Conservation (phyloP, 2,888 invertebrate species). For the Cosmia pyralina region DNA sequence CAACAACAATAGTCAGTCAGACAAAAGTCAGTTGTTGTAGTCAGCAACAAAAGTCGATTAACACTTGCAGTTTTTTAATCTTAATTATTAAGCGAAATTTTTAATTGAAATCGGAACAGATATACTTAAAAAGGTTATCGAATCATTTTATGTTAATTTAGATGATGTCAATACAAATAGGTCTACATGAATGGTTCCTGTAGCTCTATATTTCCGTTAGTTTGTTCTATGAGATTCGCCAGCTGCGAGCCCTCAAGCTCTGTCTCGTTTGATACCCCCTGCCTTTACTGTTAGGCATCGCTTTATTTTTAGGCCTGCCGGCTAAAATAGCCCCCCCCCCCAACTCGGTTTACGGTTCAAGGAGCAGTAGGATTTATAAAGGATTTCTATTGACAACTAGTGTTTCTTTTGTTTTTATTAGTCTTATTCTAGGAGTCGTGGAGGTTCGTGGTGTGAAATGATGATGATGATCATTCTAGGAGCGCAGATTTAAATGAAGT, state of each 20-base stretch:
- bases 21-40: too few relatives aligned
- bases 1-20: too few relatives aligned
- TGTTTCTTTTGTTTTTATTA: background rate
- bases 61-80: too few relatives aligned
- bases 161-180: too few relatives aligned
- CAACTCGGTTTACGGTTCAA: constrained; percentile 12
- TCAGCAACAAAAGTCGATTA: too few relatives aligned
- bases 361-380: constrained; percentile 19
- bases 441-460: too few relatives aligned
- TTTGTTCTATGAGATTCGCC: constrained; percentile 36
- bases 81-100: too few relatives aligned
- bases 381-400: constrained; percentile 3
- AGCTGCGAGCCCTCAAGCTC: constrained; percentile 50
- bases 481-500: background rate
- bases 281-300: constrained; percentile 13
- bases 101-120: too few relatives aligned
- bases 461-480: too few relatives aligned
- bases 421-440: too few relatives aligned
- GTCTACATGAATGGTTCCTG: background rate
- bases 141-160: too few relatives aligned
- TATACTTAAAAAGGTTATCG: too few relatives aligned
- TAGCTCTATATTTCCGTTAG: background rate
- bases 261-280: constrained; percentile 44
- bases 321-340: constrained; percentile 32
- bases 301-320: constrained; percentile 47